phyloP scores from a whole-genome alignment of 1,140 invertebrate species.

The Papilio helenus region DNA sequence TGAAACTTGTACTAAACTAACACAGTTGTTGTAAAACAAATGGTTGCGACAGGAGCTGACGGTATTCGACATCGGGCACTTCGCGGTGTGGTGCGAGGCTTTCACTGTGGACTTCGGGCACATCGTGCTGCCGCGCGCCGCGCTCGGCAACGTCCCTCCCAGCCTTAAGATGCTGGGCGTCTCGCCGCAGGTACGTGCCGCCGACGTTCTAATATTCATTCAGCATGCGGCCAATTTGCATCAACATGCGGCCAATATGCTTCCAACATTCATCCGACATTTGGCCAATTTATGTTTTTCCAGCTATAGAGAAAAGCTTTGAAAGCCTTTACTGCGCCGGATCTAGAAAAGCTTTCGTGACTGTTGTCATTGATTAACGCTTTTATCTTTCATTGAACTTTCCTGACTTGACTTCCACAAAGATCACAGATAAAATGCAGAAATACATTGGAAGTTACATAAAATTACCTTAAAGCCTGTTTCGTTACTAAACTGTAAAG shows the following conservation, averaged over 20 bases:
- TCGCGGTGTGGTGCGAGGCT: constrained; percentile 94
- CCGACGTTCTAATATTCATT: not conserved
- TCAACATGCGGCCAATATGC: constrained; percentile 6
- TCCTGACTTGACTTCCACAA: not conserved
- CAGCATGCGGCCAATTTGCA: not conserved
- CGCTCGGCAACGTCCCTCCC: constrained; percentile 91
- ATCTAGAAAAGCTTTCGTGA: not conserved
- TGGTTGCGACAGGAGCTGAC: constrained; percentile 84
- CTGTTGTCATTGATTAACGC: not conserved
- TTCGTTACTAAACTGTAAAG: not conserved
- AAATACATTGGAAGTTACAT: not conserved
- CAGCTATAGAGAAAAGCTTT: constrained; percentile 5
- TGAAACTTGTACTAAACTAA: not conserved
- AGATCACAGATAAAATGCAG: not conserved
- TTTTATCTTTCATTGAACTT: not conserved
- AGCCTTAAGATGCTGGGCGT: constrained; percentile 96
- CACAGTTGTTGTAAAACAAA: not conserved
- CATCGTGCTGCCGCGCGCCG: constrained; percentile 86
- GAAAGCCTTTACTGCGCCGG: not conserved
- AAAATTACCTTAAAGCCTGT: not conserved
- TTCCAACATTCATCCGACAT: not conserved
- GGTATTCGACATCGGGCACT: constrained; percentile 93
- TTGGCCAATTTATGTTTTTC: not conserved
- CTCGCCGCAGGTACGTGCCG: constrained; percentile 91
- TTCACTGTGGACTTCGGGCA: constrained; percentile 96